Evolutionary conservation across 2,888 invertebrate species (phyloP), one percentile per base, ranked within the genome.

Genomic region (Bembecia ichneumoniformis): DNA sequence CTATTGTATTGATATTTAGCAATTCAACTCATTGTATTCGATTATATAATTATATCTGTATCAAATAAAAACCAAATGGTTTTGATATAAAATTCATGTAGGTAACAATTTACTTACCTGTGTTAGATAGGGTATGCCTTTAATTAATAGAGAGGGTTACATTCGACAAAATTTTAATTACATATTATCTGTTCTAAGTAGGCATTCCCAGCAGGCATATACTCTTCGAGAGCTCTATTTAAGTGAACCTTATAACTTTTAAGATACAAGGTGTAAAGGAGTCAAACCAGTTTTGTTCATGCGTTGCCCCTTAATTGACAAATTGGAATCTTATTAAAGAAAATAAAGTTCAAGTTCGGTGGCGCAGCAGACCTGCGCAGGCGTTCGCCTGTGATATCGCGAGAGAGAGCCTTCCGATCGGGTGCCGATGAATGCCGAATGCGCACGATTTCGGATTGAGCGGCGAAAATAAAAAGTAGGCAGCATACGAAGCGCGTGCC

Each of bases 401-500:
- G 51, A 46, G 62, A 63, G 35, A 43, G 60, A 69, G 72, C 73
- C 70, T 75, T 60, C 79, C 79, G 78, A 78, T 62, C 72, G 74
- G 74, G 70, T 73, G 77, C 77, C 82, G 86, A 78, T 64, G 67
- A 74, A 63, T 59, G 63, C 81, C 86, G 87, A 84, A 61, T 54
- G 69, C 63, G 62, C 71, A 69, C 82, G 84, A 81, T 63, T 66
- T 58, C 58, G 60, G 66, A 65, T 63, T 66, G 64, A 66, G 72
- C 74, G 79, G 74, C 64, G 59, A 72, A 68, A 81, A 77, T 68
- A 83, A 86, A 83, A 82, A 81, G 79, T 73, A 72, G 68, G 87
- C 88, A 77, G 81, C 86, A 90, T 89, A 90, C 87, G 87, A 84
- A 90, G 90, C 92, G 91, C 91, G 92, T 92, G 91, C 91, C 91